Base-by-base conservation (phyloP, 2,888 invertebrate species). In the Ctenicera cuprea region DNA sequence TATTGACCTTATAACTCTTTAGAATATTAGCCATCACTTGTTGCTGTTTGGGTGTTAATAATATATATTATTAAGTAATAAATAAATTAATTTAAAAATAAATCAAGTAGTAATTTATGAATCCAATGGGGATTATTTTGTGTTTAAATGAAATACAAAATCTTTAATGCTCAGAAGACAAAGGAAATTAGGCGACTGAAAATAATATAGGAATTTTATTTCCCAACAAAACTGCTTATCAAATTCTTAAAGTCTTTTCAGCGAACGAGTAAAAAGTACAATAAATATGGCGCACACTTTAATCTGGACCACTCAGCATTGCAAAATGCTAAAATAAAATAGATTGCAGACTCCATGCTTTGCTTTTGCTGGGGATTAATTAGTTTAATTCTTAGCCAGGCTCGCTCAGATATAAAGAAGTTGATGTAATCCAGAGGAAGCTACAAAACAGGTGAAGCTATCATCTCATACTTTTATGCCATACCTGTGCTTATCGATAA, bases 311-410 rank as follows among this genome's bases (percentile, higher is more conserved):
- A 77, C 77, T 80, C 80, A 73, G 80, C 80, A 80, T 80, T 79
- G 78, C 80, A 82, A 81, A 82, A 82, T 80, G 80, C 81, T 82
- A 80, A 81, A 83, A 82, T 79, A 82, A 82, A 83, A 83, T 80
- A 81, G 81, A 82, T 83, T 82, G 81, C 81, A 80, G 80, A 72
- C 78, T 76, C 78, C 81, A 80, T 80, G 78, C 80, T 80, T 81
- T 80, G 80, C 81, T 79, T 80, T 83, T 81, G 80, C 80, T 77
- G 69, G 75, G 82, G 82, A 83, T 84, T 84, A 83, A 84, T 84
- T 84, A 83, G 82, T 82, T 82, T 83, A 84, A 84, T 84, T 83
- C 83, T 83, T 82, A 80, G 82, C 81, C 80, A 76, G 77, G 74
- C 79, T 78, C 79, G 74, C 72, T 75, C 70, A 75, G 76, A 77